These are phyloP conservation scores for Halictus ligatus DNA, from an alignment of 2,888 invertebrate genomes.

Conservation along the genomic window DNA sequence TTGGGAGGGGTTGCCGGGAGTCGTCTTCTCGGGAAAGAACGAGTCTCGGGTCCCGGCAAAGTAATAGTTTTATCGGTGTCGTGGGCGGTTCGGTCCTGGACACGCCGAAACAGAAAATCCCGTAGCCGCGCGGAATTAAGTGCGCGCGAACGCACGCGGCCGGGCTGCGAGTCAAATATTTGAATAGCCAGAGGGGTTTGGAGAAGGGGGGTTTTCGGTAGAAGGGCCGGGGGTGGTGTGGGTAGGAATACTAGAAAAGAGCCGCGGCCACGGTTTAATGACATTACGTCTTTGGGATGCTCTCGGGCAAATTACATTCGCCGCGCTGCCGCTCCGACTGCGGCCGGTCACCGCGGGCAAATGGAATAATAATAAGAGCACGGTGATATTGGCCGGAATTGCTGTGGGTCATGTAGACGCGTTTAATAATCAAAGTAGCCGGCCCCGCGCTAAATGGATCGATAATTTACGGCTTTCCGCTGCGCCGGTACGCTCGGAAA, in stretches of 20 bases:
- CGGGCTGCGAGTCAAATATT: conserved; percentile 58
- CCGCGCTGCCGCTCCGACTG: conserved; percentile 33
- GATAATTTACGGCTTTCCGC: conserved; percentile 54
- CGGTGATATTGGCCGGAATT: conserved; percentile 67
- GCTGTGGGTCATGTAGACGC: conserved; percentile 60
- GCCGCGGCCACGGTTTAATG: conserved; percentile 59
- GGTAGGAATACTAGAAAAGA: conserved; percentile 65
- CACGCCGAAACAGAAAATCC: conserved; percentile 17
- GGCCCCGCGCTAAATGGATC: conserved; percentile 45
- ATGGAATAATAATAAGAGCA: conserved; percentile 68
- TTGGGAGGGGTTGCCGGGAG: conserved; percentile 48
- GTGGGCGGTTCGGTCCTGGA: neutral
- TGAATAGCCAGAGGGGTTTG: conserved; percentile 50
- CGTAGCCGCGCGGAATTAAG: conserved; percentile 22
- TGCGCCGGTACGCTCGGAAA: conserved; percentile 12
- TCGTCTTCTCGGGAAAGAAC: conserved; percentile 59
- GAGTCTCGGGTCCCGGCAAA: conserved; percentile 36
- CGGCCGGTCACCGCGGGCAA: conserved; percentile 41
- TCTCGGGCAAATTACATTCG: conserved; percentile 71
- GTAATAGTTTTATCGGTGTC: conserved; percentile 66
- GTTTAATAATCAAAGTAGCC: conserved; percentile 68
- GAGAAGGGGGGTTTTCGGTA: neutral
- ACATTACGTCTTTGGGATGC: conserved; percentile 70
- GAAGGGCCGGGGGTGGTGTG: conserved; percentile 10
- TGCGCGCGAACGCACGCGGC: conserved; percentile 6